Evolutionary conservation across 2,797 vertebrate species (phyloP).

Genomic region (Anguilla marmorata): DNA sequence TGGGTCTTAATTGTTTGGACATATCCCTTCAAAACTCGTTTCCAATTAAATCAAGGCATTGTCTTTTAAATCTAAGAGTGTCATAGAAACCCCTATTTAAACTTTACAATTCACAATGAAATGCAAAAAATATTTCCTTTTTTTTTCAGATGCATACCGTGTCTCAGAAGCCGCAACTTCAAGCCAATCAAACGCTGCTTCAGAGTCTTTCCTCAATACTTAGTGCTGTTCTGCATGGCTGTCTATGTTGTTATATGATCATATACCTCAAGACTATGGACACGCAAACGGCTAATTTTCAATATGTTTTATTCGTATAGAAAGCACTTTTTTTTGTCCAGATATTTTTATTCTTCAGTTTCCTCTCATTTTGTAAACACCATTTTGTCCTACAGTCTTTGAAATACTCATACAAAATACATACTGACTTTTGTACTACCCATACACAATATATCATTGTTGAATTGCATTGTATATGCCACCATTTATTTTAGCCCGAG

Average conservation of each 20-base stretch:
- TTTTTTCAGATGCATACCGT: constrained; percentile 54
- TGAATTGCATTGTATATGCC: too few species aligned
- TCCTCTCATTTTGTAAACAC: too few species aligned
- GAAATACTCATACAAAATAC: too few species aligned
- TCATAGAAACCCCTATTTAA: neutral
- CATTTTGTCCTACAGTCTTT: too few species aligned
- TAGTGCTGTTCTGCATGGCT: constrained; percentile 14
- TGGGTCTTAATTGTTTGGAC: neutral
- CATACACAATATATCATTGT: too few species aligned
- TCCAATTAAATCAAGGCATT: neutral
- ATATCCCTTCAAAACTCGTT: neutral
- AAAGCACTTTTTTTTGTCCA: too few species aligned
- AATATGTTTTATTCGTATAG: neutral
- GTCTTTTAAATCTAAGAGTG: neutral
- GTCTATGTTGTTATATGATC: neutral
- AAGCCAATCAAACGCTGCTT: constrained; percentile 11
- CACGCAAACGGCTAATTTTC: neutral
- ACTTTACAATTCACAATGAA: neutral
- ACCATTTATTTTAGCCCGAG: too few species aligned
- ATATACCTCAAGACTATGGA: constrained; percentile 6
- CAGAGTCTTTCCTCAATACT: constrained; percentile 30
- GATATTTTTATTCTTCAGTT: too few species aligned
- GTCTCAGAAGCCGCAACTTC: constrained; percentile 33
- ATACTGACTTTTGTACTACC: too few species aligned
- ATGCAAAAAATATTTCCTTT: neutral